Evolutionary conservation across 2,113 vertebrate genomes (phyloP).

Genomic region (Rhombomys opimus): DNA sequence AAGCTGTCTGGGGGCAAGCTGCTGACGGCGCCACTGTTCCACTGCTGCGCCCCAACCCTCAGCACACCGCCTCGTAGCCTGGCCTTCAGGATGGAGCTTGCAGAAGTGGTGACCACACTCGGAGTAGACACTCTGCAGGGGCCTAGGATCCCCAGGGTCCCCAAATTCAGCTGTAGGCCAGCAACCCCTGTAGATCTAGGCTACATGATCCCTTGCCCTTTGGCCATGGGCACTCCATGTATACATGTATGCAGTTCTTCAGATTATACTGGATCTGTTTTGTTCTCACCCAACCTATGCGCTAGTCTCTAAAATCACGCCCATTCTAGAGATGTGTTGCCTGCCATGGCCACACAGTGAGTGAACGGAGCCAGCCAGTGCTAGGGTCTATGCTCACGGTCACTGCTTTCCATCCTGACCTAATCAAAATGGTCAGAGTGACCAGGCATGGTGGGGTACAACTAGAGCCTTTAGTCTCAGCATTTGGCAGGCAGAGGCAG

Average conservation of each 20-base stretch:
- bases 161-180: not conserved
- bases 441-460: not conserved
- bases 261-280: not conserved
- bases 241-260: not conserved
- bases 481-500: not conserved
- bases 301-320: not conserved
- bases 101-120: not conserved
- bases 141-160: not conserved
- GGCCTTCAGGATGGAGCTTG: not conserved
- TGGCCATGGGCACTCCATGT: not conserved
- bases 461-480: not conserved
- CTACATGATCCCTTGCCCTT: not conserved
- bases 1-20: not conserved
- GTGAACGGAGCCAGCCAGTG: not conserved
- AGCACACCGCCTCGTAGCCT: too few relatives aligned
- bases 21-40: not conserved
- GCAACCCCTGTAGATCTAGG: not conserved
- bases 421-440: not conserved
- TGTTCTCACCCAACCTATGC: not conserved
- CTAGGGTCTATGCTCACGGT: fast-evolving
- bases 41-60: too few relatives aligned
- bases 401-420: not conserved
- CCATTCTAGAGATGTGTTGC: not conserved
- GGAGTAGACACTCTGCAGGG: not conserved
- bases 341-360: not conserved